These are phyloP conservation scores for Taenioides sp. DNA, from an alignment of 2,797 vertebrate genomes.

Conservation along the genomic window DNA sequence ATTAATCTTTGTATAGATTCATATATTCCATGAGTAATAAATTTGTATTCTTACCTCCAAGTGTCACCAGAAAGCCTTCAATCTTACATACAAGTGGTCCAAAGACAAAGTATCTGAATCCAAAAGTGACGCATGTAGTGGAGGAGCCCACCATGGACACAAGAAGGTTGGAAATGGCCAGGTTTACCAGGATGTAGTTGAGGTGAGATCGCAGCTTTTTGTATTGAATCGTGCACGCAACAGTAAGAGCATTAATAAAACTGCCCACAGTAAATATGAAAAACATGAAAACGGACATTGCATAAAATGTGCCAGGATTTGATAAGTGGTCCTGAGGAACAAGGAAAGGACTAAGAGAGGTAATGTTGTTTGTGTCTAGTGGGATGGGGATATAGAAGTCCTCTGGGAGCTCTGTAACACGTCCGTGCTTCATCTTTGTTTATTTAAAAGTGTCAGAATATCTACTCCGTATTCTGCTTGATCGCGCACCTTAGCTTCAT, in stretches of 20 bases:
- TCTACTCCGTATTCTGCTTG: neutral
- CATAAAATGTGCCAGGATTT: constrained; percentile 48
- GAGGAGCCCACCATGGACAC: constrained; percentile 68
- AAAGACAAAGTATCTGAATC: constrained; percentile 72
- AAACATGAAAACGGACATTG: constrained; percentile 73
- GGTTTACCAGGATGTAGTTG: constrained; percentile 78
- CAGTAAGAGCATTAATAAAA: constrained; percentile 71
- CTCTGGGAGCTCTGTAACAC: constrained; percentile 63
- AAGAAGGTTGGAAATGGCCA: constrained; percentile 73
- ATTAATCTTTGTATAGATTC: neutral
- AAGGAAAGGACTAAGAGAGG: constrained; percentile 74
- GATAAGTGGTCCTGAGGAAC: constrained; percentile 78
- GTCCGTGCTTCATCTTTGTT: constrained; percentile 42
- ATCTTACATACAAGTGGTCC: constrained; percentile 74
- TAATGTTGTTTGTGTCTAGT: constrained; percentile 73
- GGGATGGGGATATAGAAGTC: constrained; percentile 76
- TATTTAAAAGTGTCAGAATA: neutral
- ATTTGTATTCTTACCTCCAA: constrained; percentile 67
- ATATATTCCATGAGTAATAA: neutral
- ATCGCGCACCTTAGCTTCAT: too few relatives aligned
- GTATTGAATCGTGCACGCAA: constrained; percentile 68
- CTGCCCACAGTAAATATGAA: constrained; percentile 60
- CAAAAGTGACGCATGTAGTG: constrained; percentile 69
- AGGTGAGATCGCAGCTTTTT: constrained; percentile 75
- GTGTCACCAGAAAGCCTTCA: constrained; percentile 74